Conservation (phyloP, 2,888 invertebrate species). For the Hymenopus coronatus region DNA sequence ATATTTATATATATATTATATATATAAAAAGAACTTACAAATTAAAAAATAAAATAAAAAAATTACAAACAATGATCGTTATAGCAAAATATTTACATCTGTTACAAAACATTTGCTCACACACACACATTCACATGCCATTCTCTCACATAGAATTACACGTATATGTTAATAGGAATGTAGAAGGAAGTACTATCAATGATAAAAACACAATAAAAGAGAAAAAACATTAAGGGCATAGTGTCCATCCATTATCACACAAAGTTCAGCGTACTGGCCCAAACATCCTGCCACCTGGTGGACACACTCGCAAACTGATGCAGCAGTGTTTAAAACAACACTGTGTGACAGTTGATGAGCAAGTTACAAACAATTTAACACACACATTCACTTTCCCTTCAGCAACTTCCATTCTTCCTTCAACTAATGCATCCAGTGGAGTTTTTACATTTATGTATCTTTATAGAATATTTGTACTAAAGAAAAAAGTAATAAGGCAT, state of each 20-base stretch:
- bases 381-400: no score
- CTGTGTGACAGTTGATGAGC: no score
- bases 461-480: no score
- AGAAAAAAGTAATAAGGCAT: no score
- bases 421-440: no score
- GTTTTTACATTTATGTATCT: no score
- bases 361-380: no score
- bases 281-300: background rate
- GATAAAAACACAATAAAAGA: background rate
- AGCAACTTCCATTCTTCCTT: no score
- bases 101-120: background rate
- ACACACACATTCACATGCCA: background rate
- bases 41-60: conserved; percentile 2
- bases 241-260: background rate
- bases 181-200: background rate
- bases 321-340: no score
- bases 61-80: background rate
- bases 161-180: background rate
- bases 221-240: background rate
- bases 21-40: background rate
- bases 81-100: conserved; percentile 4
- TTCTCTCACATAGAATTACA: background rate
- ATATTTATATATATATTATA: background rate
- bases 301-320: no score
- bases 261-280: background rate